Conservation (phyloP, 2,113 vertebrate species). For the Bucco capensis region DNA sequence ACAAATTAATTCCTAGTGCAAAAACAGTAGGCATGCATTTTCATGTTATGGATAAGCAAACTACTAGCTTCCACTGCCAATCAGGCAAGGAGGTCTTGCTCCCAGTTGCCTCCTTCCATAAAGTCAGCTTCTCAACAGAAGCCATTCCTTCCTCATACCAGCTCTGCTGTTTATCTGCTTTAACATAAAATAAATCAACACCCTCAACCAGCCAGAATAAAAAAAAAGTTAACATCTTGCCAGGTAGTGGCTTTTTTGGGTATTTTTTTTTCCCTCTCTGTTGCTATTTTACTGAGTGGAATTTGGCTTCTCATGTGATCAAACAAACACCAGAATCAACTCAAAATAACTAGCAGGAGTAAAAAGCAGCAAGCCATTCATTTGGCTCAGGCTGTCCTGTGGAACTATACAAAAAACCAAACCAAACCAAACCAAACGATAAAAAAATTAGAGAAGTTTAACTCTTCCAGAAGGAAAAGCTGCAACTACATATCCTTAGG, state of each 20-base stretch:
- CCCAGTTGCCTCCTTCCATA: background rate
- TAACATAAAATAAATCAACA: background rate
- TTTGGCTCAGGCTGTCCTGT: background rate
- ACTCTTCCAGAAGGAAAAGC: background rate
- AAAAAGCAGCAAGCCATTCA: slow-evolving; percentile 33
- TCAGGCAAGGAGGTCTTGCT: background rate
- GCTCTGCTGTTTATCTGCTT: background rate
- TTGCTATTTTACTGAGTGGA: background rate
- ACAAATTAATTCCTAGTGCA: background rate
- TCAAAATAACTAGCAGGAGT: background rate
- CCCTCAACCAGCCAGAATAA: background rate
- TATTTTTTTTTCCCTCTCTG: background rate
- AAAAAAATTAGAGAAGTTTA: background rate
- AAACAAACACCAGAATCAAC: background rate
- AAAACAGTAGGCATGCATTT: background rate
- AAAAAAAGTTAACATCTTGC: background rate
- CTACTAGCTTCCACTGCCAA: background rate
- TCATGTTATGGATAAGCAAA: background rate
- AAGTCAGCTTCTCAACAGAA: background rate
- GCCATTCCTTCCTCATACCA: background rate
- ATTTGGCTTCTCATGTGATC: slow-evolving; percentile 23
- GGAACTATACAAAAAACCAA: background rate
- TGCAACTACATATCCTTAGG: background rate
- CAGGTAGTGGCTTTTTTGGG: background rate
- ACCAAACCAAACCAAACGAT: background rate